Conservation (phyloP, 2,797 vertebrate genomes). For the Lindbergichthys nudifrons region DNA sequence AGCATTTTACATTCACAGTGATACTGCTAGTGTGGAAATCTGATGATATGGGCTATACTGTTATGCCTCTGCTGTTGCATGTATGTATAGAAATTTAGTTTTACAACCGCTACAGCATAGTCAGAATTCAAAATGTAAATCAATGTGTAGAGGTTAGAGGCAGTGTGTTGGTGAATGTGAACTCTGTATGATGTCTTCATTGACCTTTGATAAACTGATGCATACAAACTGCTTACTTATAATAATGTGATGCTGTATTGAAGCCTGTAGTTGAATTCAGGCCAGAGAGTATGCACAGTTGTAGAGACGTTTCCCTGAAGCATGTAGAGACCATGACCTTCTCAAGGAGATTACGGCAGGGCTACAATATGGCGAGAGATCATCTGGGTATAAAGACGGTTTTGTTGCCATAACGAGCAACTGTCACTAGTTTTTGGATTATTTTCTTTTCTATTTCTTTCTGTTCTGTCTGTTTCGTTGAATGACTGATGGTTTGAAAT, state of each 20-base stretch:
- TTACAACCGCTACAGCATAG: not conserved
- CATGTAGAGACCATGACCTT: slow-evolving; percentile 15
- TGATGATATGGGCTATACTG: not conserved
- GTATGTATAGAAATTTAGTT: not conserved
- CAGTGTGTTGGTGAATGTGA: slow-evolving; percentile 4
- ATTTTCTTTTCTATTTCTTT: too few relatives aligned
- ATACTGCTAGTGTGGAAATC: not conserved
- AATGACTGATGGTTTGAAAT: slow-evolving; percentile 18
- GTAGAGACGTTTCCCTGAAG: slow-evolving; percentile 7
- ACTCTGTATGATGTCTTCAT: slow-evolving; percentile 9
- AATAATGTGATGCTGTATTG: slow-evolving; percentile 13
- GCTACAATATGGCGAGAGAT: slow-evolving; percentile 3
- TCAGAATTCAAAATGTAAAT: not conserved
- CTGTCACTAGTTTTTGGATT: too few relatives aligned
- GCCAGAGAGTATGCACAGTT: slow-evolving; percentile 2
- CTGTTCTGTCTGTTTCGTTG: too few relatives aligned
- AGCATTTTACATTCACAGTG: not conserved
- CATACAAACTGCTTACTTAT: slow-evolving; percentile 44
- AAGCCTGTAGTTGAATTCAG: slow-evolving; percentile 8
- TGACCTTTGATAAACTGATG: slow-evolving; percentile 43
- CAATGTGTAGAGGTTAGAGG: not conserved
- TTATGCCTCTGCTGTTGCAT: not conserved
- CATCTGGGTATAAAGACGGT: slow-evolving; percentile 8
- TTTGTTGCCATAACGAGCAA: slow-evolving; percentile 7
- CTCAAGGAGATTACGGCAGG: slow-evolving; percentile 23